These are phyloP conservation scores for Stenopsyche tienmushanensis DNA, from an alignment of 1,140 invertebrate species.

Conservation along the genomic window DNA sequence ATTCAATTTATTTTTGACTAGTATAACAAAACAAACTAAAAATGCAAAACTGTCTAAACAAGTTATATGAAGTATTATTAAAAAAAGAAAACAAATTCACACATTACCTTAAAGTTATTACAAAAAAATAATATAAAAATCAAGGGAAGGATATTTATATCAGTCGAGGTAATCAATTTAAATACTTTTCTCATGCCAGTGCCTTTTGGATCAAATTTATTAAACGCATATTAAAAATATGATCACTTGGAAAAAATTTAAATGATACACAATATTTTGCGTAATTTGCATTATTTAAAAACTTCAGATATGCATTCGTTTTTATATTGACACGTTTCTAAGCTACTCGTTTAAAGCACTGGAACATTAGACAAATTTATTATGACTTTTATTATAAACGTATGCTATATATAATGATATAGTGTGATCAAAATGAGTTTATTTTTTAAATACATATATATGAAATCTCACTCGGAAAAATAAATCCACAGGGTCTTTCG, in stretches of 20 bases:
- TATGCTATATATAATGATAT: too few relatives aligned
- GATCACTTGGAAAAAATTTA: not conserved
- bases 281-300: too few relatives aligned
- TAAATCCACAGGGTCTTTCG: too few relatives aligned
- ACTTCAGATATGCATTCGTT: too few relatives aligned
- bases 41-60: conserved; percentile 23
- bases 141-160: conserved; percentile 5
- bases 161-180: conserved; percentile 4
- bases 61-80: conserved; percentile 4
- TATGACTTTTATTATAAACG: too few relatives aligned
- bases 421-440: too few relatives aligned
- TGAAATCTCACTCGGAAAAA: too few relatives aligned
- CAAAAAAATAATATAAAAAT: conserved; percentile 13
- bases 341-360: too few relatives aligned
- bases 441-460: too few relatives aligned
- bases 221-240: not conserved
- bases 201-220: not conserved
- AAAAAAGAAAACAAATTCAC: conserved; percentile 24
- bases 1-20: conserved; percentile 38
- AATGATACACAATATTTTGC: too few relatives aligned
- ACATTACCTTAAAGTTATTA: conserved; percentile 6
- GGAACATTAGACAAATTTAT: too few relatives aligned
- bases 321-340: too few relatives aligned
- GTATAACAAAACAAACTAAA: conserved; percentile 39
- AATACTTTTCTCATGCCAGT: not conserved